Base-by-base conservation (phyloP, 2,113 vertebrate species). In the Paraplagusia blochii region DNA sequence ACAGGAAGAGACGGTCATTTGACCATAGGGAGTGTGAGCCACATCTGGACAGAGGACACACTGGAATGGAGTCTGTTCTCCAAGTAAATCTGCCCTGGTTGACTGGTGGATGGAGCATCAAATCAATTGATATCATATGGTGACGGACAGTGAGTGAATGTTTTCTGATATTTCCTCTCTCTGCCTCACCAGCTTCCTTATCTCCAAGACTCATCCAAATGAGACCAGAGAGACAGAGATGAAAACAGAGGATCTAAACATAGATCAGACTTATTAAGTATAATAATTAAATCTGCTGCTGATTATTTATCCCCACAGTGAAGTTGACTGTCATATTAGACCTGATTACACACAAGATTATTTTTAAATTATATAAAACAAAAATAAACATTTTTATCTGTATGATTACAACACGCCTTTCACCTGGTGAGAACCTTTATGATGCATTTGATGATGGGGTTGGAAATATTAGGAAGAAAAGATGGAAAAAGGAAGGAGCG, bases 151-250 rank as follows among this genome's bases (percentile, higher is more conserved):
- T n/a, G n/a, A n/a, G n/a, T n/a, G n/a, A n/a, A n/a, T n/a, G n/a
- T 29, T 29, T 6, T 14, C 55, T 57, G 57, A 39, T 39, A 38
- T 14, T 49, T 11, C 34, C 17, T 58, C 46, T 19, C 17, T n/a
- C 69, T 62, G 52, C 51, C 57, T 59, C 68, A 65, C 71, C 62
- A 40, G 29, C 38, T 64, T 71, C 54, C 43, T 52, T 64, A 62
- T 55, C 36, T 58, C 47, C 52, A 49, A 38, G 17, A 18, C 65
- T 45, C 51, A 8, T 56, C 59, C 47, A 68, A 58, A 64, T 62
- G 53, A 74, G 74, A 86, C 88, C 79, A 87, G 87, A 88, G 74
- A 55, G 52, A 40, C 38, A 5, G 13, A 56, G 17, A 58, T 34
- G 47, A 44, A 10, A 16, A 52, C 19, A 34, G 45, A 44, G 42